These are phyloP conservation scores for Plectrocnemia conspersa DNA, from an alignment of 1,140 invertebrate species.

Conservation along the genomic window DNA sequence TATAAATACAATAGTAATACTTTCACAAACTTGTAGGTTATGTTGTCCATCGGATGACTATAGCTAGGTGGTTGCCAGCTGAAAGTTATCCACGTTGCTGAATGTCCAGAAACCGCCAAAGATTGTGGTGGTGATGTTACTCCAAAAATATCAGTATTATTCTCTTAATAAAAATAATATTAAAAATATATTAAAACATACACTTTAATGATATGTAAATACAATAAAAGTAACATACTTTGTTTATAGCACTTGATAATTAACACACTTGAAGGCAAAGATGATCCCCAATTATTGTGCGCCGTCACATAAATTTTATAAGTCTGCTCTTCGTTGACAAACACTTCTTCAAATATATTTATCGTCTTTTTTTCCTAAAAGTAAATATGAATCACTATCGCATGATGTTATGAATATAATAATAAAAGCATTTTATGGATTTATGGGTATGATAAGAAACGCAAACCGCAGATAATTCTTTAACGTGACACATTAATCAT, in stretches of 20 bases:
- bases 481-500: background rate
- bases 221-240: constrained; percentile 40
- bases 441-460: too few species aligned
- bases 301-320: constrained; percentile 77
- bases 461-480: too few species aligned
- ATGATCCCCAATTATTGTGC: constrained; percentile 66
- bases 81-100: constrained; percentile 71
- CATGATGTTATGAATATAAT: too few species aligned
- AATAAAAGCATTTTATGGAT: too few species aligned
- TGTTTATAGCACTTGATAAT: constrained; percentile 63
- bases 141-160: constrained; percentile 45
- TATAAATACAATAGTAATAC: constrained; percentile 15
- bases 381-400: too few species aligned
- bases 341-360: too few species aligned
- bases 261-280: constrained; percentile 72
- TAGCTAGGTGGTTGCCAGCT: constrained; percentile 77
- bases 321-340: too few species aligned
- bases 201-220: constrained; percentile 14
- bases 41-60: constrained; percentile 67
- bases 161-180: constrained; percentile 8
- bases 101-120: constrained; percentile 67
- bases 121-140: constrained; percentile 74
- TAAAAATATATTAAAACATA: constrained; percentile 10
- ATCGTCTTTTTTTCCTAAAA: too few species aligned
- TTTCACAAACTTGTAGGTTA: constrained; percentile 62